These are phyloP conservation scores for Nowickia ferox DNA, from an alignment of 2,888 invertebrate species.

Conservation along the genomic window DNA sequence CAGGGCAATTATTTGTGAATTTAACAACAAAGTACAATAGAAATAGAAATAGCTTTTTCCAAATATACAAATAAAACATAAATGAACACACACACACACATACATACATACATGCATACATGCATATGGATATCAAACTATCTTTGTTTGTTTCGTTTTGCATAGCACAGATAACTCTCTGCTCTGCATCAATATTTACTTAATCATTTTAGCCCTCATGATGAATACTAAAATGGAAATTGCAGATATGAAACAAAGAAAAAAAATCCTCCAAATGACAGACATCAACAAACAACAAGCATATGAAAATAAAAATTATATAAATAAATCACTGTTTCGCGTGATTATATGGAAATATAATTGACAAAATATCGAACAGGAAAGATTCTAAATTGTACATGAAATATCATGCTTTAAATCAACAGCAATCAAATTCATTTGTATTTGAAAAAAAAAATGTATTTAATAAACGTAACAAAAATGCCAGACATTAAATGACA, in stretches of 20 bases:
- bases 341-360: conserved; percentile 52
- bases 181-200: conserved; percentile 59
- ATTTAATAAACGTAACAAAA: background rate
- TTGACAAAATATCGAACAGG: conserved; percentile 43
- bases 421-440: conserved; percentile 20
- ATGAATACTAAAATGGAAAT: conserved; percentile 1
- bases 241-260: background rate
- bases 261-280: conserved; percentile 5
- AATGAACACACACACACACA: no score
- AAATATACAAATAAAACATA: background rate
- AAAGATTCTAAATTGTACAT: background rate
- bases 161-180: conserved; percentile 26
- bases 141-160: background rate
- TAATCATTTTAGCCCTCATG: conserved; percentile 43
- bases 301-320: conserved; percentile 6
- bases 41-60: background rate
- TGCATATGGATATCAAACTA: background rate
- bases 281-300: background rate
- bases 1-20: conserved; percentile 32
- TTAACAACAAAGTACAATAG: conserved; percentile 36
- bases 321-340: conserved; percentile 60
- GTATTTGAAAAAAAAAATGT: background rate
- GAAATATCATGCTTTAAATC: conserved; percentile 31
- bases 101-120: no score
- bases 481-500: conserved; percentile 34